Conservation (phyloP, 2,113 vertebrate species). For the Cavia aperea region DNA sequence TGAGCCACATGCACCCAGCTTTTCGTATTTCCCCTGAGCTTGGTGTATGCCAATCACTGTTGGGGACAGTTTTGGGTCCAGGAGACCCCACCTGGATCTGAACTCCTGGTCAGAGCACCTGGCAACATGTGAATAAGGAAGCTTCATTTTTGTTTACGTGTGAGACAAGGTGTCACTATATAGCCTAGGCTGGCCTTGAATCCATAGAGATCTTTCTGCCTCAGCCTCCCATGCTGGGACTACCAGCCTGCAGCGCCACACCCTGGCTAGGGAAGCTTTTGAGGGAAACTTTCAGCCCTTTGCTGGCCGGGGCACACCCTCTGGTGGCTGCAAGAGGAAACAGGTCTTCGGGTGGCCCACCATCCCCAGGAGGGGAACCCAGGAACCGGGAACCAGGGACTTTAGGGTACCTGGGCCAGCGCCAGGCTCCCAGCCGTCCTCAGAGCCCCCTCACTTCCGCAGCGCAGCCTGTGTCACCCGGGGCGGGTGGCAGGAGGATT, state of each 20-base stretch:
- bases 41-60: not conserved
- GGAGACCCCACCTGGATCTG: not conserved
- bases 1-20: not conserved
- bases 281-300: not conserved
- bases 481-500: not conserved
- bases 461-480: not conserved
- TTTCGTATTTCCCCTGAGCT: slow-evolving; percentile 30
- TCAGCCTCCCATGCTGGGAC: not conserved
- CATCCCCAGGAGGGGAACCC: not conserved
- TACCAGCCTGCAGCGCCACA: accelerated
- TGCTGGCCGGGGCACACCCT: not conserved
- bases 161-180: not conserved
- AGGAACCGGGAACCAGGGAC: not conserved
- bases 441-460: not conserved
- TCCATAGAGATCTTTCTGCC: not conserved
- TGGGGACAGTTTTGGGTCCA: not conserved
- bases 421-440: not conserved
- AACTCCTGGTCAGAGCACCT: not conserved
- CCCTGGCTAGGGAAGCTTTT: not conserved
- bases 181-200: not conserved
- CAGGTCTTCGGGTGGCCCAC: accelerated
- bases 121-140: not conserved
- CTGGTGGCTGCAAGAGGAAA: slow-evolving; percentile 30
- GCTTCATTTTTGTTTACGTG: not conserved
- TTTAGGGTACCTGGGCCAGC: not conserved